Evolutionary conservation across 2,113 vertebrate genomes (phyloP).

Genomic region (Montifringilla adamsi): DNA sequence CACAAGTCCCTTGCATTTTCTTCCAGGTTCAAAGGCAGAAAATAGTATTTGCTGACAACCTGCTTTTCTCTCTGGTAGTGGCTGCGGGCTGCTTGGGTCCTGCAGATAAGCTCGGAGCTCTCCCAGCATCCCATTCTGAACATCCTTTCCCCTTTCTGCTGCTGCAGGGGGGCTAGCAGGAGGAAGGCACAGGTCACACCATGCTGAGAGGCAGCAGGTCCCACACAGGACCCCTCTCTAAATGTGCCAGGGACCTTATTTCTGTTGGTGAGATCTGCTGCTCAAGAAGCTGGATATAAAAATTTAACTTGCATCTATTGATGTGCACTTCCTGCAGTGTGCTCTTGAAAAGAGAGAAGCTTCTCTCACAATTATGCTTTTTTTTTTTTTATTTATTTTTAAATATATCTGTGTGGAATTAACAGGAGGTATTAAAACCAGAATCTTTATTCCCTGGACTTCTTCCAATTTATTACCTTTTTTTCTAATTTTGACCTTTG

Average conservation of each 20-base stretch:
- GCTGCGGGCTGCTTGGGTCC: background rate
- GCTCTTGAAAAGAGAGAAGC: background rate
- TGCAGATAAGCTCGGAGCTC: background rate
- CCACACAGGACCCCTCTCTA: rapidly evolving
- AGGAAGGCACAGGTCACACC: background rate
- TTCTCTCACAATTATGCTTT: background rate
- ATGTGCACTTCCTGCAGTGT: no score
- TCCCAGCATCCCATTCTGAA: background rate
- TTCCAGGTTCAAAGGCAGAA: constrained; percentile 39
- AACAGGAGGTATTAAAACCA: background rate
- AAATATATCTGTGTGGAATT: background rate
- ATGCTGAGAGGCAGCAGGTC: background rate
- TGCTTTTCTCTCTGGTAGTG: background rate
- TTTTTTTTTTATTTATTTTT: background rate
- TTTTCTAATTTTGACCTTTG: background rate
- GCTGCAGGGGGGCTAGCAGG: background rate
- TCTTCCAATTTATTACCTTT: background rate
- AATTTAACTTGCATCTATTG: background rate
- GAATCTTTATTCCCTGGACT: background rate
- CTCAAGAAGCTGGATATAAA: background rate
- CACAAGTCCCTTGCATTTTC: background rate
- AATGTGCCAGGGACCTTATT: rapidly evolving
- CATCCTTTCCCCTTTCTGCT: background rate
- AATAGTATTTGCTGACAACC: background rate
- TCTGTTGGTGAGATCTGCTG: background rate